These are phyloP conservation scores for Atherinomorus stipes DNA, from an alignment of 2,113 vertebrate genomes.

Conservation along the genomic window DNA sequence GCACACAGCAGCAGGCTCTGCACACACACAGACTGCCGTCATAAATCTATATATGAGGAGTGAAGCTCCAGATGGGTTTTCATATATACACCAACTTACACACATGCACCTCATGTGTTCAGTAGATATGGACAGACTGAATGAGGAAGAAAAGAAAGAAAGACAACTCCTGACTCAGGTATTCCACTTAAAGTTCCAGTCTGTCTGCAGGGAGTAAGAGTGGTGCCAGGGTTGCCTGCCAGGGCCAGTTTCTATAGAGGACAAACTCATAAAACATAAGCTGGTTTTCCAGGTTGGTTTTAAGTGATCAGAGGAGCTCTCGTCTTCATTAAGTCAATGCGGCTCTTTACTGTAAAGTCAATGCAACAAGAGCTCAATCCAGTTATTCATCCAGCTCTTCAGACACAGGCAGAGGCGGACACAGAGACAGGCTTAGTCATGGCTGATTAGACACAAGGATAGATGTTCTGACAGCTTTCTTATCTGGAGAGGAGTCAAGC, in stretches of 20 bases:
- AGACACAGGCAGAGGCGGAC: constrained; percentile 33
- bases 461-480: constrained; percentile 52
- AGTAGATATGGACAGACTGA: not conserved
- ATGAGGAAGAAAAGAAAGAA: not conserved
- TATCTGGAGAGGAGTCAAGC: constrained; percentile 40
- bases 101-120: too few relatives aligned
- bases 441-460: constrained; percentile 54
- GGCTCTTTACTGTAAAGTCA: constrained; percentile 44
- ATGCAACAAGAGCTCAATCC: constrained; percentile 48
- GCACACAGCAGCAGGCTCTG: not conserved
- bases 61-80: too few relatives aligned
- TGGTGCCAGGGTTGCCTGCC: constrained; percentile 24
- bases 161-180: constrained; percentile 46
- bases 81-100: too few relatives aligned
- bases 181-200: constrained; percentile 11
- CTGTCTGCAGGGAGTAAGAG: constrained; percentile 31
- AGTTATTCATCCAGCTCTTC: constrained; percentile 54
- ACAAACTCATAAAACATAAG: not conserved
- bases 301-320: constrained; percentile 46
- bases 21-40: not conserved
- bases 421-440: constrained; percentile 59
- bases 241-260: constrained; percentile 7
- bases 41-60: constrained; percentile 28
- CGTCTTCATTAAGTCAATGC: constrained; percentile 55
- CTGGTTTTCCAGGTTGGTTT: constrained; percentile 45